Conservation (phyloP, 2,888 invertebrate species). For the Opisthograptis luteolata region DNA sequence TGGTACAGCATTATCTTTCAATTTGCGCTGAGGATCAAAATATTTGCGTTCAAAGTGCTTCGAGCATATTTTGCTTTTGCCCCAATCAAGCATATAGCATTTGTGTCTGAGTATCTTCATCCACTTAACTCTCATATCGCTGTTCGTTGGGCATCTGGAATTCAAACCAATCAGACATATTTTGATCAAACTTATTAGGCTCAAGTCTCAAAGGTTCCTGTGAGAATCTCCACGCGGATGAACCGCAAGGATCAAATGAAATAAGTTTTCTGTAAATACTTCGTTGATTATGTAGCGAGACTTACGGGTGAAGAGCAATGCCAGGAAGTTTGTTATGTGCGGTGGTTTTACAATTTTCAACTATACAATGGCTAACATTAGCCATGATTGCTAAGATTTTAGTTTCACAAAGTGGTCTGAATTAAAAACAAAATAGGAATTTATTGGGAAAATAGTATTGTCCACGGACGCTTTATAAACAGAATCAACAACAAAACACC, state of each 20-base stretch:
- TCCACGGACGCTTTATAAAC: no score
- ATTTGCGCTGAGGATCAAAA: conserved; percentile 63
- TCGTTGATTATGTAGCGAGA: conserved; percentile 14
- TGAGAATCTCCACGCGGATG: neutral
- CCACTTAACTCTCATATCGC: conserved; percentile 71
- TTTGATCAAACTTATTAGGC: no score
- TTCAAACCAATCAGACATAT: no score
- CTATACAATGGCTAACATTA: conserved; percentile 59
- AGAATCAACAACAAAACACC: no score
- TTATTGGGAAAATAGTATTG: no score
- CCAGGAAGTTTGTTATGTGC: conserved; percentile 62
- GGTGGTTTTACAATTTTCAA: conserved; percentile 66
- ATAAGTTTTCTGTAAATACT: no score
- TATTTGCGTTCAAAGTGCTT: conserved; percentile 71
- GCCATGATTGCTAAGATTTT: conserved; percentile 42
- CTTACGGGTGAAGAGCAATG: conserved; percentile 66
- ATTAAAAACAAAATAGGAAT: no score
- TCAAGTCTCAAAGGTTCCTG: no score
- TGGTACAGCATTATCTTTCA: conserved; percentile 67
- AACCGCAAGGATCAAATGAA: no score
- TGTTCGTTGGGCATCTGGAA: conserved; percentile 60
- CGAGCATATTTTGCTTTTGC: conserved; percentile 69
- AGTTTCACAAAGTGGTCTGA: neutral
- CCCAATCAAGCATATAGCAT: conserved; percentile 66
- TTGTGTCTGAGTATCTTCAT: conserved; percentile 61